Conservation (phyloP, 2,888 invertebrate genomes). For the Vesta saturnalis region DNA sequence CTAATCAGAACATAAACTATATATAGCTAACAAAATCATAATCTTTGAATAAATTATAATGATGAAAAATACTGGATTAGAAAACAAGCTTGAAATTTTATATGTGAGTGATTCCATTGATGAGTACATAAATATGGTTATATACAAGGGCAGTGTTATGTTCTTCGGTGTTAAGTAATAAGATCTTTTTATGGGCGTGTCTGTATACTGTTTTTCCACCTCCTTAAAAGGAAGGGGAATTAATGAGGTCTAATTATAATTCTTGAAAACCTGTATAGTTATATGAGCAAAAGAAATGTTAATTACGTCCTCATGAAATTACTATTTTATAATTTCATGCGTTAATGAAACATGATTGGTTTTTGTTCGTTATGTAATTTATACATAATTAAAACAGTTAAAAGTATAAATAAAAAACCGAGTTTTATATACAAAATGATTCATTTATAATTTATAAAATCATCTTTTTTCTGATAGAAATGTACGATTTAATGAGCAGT, state of each 20-base stretch:
- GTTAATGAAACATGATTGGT: background rate
- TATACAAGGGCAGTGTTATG: background rate
- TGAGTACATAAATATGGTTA: too few species aligned
- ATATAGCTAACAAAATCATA: too few species aligned
- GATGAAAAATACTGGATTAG: too few species aligned
- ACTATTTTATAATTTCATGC: background rate
- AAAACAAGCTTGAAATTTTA: too few species aligned
- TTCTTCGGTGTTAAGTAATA: background rate
- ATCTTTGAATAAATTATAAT: too few species aligned
- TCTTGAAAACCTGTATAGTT: background rate
- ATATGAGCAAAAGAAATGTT: constrained; percentile 5
- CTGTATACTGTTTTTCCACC: constrained; percentile 6
- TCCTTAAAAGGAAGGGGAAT: constrained; percentile 3
- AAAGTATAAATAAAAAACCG: background rate
- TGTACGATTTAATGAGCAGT: too few species aligned
- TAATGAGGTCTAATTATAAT: constrained; percentile 1
- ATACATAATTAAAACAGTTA: background rate
- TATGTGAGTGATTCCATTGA: too few species aligned
- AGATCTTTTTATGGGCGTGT: constrained; percentile 1
- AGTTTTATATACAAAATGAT: background rate
- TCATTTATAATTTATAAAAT: too few species aligned
- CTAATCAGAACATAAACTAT: background rate
- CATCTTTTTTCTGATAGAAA: too few species aligned
- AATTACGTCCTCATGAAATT: background rate
- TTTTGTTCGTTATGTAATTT: background rate